Evolutionary conservation across 2,113 vertebrate genomes (phyloP).

Genomic region (Thalassarche chlororhynchos): DNA sequence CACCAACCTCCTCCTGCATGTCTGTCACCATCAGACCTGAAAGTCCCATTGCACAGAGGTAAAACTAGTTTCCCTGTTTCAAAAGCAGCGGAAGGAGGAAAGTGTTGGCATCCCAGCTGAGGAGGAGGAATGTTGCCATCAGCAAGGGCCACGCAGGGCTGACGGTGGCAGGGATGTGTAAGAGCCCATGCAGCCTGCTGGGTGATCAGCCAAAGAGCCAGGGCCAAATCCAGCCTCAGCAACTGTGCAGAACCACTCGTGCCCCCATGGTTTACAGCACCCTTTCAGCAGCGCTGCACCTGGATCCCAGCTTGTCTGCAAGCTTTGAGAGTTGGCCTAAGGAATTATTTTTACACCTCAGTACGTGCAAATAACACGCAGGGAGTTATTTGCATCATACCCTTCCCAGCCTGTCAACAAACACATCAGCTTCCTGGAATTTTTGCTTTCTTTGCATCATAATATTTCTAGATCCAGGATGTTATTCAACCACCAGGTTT

Average conservation of each 20-base stretch:
- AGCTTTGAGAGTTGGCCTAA: neutral
- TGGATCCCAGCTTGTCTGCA: neutral
- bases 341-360: neutral
- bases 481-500: neutral
- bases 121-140: neutral
- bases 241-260: neutral
- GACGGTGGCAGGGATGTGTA: neutral
- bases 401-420: neutral
- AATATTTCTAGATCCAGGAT: neutral
- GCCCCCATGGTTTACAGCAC: neutral
- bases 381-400: neutral
- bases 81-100: neutral
- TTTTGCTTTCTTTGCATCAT: constrained; percentile 6
- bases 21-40: neutral
- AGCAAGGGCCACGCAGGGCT: neutral
- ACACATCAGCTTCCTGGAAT: constrained; percentile 9
- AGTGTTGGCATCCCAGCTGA: rapidly evolving
- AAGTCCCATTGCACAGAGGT: neutral
- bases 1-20: neutral
- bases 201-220: neutral
- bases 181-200: neutral
- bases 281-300: neutral
- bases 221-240: neutral
- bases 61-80: neutral
- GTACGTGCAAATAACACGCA: neutral